Conservation (phyloP, 2,888 invertebrate species). For the Aquatica leii region DNA sequence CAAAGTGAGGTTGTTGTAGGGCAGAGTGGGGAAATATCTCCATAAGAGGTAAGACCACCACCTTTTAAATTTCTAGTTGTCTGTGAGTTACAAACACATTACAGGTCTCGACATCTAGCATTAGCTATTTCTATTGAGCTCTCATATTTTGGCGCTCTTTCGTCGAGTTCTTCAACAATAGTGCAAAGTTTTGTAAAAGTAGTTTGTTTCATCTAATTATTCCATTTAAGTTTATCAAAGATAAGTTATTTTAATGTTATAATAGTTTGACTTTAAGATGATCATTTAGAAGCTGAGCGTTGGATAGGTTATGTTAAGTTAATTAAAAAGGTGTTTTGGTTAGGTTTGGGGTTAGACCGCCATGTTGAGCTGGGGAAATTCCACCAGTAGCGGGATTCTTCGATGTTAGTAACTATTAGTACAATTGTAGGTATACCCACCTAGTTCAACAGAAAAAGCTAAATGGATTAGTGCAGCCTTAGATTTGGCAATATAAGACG, state of each 20-base stretch:
- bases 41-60: background rate
- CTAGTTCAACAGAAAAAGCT: too few relatives aligned
- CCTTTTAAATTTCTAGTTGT: background rate
- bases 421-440: too few relatives aligned
- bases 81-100: background rate
- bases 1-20: too few relatives aligned
- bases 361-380: background rate
- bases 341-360: too few relatives aligned
- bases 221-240: too few relatives aligned
- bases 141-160: background rate
- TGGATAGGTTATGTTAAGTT: background rate
- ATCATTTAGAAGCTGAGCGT: background rate
- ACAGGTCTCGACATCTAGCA: background rate
- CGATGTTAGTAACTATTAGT: background rate
- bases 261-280: background rate
- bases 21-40: too few relatives aligned
- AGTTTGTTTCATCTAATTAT: too few relatives aligned
- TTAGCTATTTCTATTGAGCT: too few relatives aligned
- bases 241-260: background rate
- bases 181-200: background rate
- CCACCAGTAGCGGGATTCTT: too few relatives aligned
- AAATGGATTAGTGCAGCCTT: too few relatives aligned
- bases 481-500: too few relatives aligned
- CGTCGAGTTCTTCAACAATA: background rate
- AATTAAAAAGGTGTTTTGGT: background rate